These are phyloP conservation scores for Cosmia pyralina DNA, from an alignment of 2,888 invertebrate genomes.

Conservation along the genomic window DNA sequence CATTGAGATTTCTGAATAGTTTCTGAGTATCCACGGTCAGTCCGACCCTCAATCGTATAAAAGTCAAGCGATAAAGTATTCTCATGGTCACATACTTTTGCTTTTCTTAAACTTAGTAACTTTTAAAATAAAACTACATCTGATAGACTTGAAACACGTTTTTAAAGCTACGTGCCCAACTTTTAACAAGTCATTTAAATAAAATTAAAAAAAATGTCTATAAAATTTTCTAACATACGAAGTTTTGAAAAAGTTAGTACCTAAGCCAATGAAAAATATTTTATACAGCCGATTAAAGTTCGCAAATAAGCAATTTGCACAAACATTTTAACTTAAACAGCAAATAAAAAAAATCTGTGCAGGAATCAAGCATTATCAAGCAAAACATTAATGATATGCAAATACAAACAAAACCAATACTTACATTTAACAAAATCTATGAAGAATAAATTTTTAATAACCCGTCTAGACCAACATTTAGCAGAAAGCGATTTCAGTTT, in stretches of 20 bases:
- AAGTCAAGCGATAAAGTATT: slow-evolving; percentile 10
- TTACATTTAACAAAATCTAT: slow-evolving; percentile 77
- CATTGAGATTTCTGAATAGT: slow-evolving; percentile 18
- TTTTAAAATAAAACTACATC: slow-evolving; percentile 25
- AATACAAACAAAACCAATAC: slow-evolving; percentile 61
- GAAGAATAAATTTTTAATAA: slow-evolving; percentile 86
- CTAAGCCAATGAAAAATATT: slow-evolving; percentile 24
- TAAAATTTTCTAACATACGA: not conserved
- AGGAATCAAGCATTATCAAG: slow-evolving; percentile 8
- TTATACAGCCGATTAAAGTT: slow-evolving; percentile 30
- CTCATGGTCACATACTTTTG: not conserved
- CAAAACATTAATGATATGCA: slow-evolving; percentile 36
- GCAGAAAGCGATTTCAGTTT: slow-evolving; percentile 79
- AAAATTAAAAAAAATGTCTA: slow-evolving; percentile 29
- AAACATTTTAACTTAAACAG: not conserved
- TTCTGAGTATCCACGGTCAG: slow-evolving; percentile 25
- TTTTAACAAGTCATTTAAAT: slow-evolving; percentile 28
- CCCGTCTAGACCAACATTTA: slow-evolving; percentile 86
- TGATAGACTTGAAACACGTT: slow-evolving; percentile 14
- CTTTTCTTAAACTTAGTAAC: not conserved
- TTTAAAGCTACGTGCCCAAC: slow-evolving; percentile 19
- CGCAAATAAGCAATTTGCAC: slow-evolving; percentile 17
- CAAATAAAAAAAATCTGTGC: slow-evolving; percentile 20
- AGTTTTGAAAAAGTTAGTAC: slow-evolving; percentile 6
- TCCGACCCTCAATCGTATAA: slow-evolving; percentile 1